A percentile compares a stretch with the other conserved stretches of the same genome.
Evolutionary conservation across 2,113 vertebrate genomes (phyloP).

Genomic region (Percina caprodes): DNA sequence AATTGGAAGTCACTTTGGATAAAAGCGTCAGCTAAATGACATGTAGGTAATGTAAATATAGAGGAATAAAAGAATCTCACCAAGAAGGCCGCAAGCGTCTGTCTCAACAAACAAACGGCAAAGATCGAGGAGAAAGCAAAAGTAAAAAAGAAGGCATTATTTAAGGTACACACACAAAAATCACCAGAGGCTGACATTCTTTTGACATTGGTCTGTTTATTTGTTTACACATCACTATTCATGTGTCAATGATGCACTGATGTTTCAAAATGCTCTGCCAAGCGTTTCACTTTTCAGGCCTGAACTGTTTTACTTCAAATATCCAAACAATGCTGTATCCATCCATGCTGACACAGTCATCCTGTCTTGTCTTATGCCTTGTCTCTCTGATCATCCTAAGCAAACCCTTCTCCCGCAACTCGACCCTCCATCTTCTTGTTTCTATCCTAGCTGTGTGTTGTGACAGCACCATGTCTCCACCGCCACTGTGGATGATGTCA

Average conservation of each 20-base stretch:
- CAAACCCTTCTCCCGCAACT: conserved; percentile 29
- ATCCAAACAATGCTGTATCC: conserved; percentile 22
- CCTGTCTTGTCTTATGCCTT: conserved; percentile 18
- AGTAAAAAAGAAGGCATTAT: neutral
- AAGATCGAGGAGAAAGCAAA: conserved; percentile 6
- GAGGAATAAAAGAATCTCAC: neutral
- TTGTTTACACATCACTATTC: neutral
- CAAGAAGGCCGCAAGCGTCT: neutral
- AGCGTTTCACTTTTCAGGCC: conserved; percentile 33
- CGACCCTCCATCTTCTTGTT: conserved; percentile 23
- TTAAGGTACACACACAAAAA: neutral
- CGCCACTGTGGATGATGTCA: conserved; percentile 67
- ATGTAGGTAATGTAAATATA: too few relatives aligned
- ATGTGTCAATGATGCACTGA: conserved; percentile 23
- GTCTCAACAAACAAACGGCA: neutral
- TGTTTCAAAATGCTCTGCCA: conserved; percentile 15
- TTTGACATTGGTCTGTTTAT: neutral
- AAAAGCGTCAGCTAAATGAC: too few relatives aligned
- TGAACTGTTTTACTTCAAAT: conserved; percentile 32
- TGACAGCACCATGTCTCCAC: conserved; percentile 65
- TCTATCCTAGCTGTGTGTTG: conserved; percentile 45
- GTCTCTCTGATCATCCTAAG: conserved; percentile 55
- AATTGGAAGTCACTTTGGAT: too few relatives aligned
- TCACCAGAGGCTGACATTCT: neutral
- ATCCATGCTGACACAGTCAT: conserved; percentile 38